These are phyloP conservation scores for Carapus acus DNA, from an alignment of 2,797 vertebrate species.

Conservation along the genomic window DNA sequence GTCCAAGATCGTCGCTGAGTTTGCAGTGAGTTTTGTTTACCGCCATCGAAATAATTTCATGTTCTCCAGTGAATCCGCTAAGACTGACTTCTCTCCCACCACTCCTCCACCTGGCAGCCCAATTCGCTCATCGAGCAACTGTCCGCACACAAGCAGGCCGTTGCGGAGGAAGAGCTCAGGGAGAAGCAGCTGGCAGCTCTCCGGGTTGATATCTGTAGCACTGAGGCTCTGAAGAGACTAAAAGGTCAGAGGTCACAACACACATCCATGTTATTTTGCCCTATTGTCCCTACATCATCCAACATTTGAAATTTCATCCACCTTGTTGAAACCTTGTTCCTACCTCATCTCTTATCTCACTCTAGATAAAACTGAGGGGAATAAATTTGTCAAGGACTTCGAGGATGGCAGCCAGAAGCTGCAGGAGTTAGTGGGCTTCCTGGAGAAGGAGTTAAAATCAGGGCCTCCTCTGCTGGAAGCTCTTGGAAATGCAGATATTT, in stretches of 20 bases:
- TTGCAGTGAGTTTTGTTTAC: constrained; percentile 78
- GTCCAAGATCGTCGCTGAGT: constrained; percentile 97
- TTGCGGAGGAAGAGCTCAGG: constrained; percentile 85
- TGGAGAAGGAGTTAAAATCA: constrained; percentile 86
- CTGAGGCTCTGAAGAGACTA: constrained; percentile 90
- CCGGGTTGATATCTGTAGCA: constrained; percentile 90
- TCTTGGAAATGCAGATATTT: constrained; percentile 90
- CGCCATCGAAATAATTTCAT: not conserved
- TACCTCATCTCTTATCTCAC: not conserved
- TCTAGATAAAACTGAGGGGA: constrained; percentile 93
- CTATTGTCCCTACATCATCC: too few species aligned
- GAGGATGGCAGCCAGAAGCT: constrained; percentile 93
- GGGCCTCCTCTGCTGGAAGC: constrained; percentile 85
- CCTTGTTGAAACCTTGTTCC: not conserved
- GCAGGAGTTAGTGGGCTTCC: constrained; percentile 88
- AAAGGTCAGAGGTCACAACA: constrained; percentile 83
- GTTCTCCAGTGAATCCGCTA: not conserved
- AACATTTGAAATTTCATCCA: not conserved
- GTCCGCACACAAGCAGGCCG: constrained; percentile 73
- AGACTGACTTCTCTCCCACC: constrained; percentile 19
- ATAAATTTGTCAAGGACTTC: constrained; percentile 95
- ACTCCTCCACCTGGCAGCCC: constrained; percentile 79
- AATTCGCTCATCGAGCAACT: constrained; percentile 86
- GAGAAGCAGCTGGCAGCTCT: constrained; percentile 92
- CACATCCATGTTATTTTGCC: too few species aligned